Conservation (phyloP, 2,113 vertebrate genomes). For the Prietella phreatophila region DNA sequence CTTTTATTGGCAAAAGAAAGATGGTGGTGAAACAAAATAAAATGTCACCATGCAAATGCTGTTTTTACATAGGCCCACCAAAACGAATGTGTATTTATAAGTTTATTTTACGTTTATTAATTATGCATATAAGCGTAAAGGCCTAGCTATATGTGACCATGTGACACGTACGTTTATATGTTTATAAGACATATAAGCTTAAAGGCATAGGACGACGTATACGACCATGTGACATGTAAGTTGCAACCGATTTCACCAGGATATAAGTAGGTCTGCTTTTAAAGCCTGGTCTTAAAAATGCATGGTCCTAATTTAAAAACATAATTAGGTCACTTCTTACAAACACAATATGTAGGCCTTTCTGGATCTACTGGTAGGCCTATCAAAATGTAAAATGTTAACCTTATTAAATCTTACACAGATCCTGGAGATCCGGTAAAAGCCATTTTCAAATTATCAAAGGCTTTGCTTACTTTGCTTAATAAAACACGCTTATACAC, state of each 20-base stretch:
- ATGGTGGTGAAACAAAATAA: neutral
- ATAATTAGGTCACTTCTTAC: neutral
- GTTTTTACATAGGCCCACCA: neutral
- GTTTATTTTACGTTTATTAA: neutral
- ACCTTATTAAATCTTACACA: constrained; percentile 1
- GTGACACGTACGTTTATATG: neutral
- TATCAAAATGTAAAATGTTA: neutral
- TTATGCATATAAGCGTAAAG: neutral
- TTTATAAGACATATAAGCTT: neutral
- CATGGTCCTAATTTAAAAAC: neutral
- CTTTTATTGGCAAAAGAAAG: neutral
- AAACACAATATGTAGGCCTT: neutral
- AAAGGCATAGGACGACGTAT: no score
- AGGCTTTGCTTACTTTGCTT: neutral
- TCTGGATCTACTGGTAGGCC: neutral
- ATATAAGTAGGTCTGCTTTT: constrained; percentile 1
- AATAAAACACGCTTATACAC: neutral
- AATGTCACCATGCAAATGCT: neutral
- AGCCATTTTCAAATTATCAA: neutral
- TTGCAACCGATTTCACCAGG: constrained; percentile 18
- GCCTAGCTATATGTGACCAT: neutral
- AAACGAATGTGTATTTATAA: neutral
- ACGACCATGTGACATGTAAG: neutral
- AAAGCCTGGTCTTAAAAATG: neutral
- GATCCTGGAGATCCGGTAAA: neutral